Evolutionary conservation across 2,797 vertebrate species (phyloP).

Genomic region (Sebastes trivittatus): DNA sequence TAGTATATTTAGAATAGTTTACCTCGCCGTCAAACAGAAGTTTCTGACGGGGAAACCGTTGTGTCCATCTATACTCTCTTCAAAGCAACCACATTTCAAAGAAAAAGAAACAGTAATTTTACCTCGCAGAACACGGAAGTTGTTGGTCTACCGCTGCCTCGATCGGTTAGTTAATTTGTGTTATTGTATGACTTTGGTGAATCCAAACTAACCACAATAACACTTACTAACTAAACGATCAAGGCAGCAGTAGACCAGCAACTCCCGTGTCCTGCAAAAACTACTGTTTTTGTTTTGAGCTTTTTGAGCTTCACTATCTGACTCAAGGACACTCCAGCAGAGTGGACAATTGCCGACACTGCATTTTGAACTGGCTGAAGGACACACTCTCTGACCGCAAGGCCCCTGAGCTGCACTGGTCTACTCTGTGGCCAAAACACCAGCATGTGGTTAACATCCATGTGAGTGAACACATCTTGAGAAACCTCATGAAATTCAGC

Average conservation of each 20-base stretch:
- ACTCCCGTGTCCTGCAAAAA: not conserved
- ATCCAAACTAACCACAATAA: not conserved
- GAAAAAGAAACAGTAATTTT: not conserved
- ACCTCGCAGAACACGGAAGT: not conserved
- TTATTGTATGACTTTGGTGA: not conserved
- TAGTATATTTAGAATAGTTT: too few relatives aligned
- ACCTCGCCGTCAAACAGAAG: too few relatives aligned
- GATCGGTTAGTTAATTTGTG: rapidly evolving
- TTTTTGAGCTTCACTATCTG: not conserved
- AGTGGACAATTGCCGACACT: conserved; percentile 31
- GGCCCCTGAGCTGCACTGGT: not conserved
- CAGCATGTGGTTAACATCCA: not conserved
- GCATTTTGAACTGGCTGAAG: conserved; percentile 28
- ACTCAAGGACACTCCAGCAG: conserved; percentile 20
- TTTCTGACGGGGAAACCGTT: too few relatives aligned
- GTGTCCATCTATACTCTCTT: too few relatives aligned
- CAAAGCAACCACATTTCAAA: not conserved
- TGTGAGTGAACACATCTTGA: conserved; percentile 5
- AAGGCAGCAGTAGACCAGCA: not conserved
- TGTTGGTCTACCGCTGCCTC: not conserved
- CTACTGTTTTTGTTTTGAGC: not conserved
- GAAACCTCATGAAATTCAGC: not conserved
- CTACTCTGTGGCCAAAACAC: conserved; percentile 3
- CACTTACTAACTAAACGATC: not conserved
- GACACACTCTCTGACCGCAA: not conserved